A percentile compares a stretch with the other conserved stretches of the same genome.
Conservation (phyloP, 2,797 vertebrate genomes). For the Amblyopsis hoosieri region DNA sequence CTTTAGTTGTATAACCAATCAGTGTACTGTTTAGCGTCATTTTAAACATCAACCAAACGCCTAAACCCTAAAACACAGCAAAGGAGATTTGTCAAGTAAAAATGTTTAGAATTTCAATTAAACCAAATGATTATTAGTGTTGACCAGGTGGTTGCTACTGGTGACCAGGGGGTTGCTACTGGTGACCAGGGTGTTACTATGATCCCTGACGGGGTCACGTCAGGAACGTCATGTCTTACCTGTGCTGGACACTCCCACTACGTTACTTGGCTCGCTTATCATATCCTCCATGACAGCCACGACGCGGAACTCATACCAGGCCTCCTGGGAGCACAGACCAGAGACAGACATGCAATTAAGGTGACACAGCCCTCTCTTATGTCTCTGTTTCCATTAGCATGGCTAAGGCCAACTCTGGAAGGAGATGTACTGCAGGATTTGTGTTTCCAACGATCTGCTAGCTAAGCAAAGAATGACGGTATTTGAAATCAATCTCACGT, state of each 20-base stretch:
- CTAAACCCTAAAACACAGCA: too few species aligned
- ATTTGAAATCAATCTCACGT: neutral
- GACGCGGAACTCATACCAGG: slow-evolving; percentile 97
- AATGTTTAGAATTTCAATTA: too few species aligned
- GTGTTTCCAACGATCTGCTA: slow-evolving; percentile 1
- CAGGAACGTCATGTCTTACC: slow-evolving; percentile 72
- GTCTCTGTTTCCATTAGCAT: neutral
- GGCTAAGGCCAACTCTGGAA: neutral
- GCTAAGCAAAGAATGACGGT: neutral
- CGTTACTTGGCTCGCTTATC: slow-evolving; percentile 95
- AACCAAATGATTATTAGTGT: too few species aligned
- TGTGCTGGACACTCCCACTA: slow-evolving; percentile 97
- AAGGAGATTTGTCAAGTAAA: too few species aligned
- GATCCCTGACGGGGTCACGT: neutral
- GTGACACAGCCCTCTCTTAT: neutral
- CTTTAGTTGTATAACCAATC: too few species aligned
- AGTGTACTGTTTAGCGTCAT: too few species aligned
- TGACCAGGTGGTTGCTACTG: neutral
- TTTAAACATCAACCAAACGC: too few species aligned
- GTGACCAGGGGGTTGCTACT: neutral
- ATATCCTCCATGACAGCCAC: slow-evolving; percentile 95
- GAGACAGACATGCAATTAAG: slow-evolving; percentile 4
- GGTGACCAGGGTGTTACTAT: neutral
- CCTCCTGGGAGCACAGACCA: slow-evolving; percentile 79
- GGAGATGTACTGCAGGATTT: neutral